Percentiles rank a stretch among this genome's conserved stretches.
phyloP scores from a whole-genome alignment of 2,113 vertebrate genomes.

The Fregata magnificens region DNA sequence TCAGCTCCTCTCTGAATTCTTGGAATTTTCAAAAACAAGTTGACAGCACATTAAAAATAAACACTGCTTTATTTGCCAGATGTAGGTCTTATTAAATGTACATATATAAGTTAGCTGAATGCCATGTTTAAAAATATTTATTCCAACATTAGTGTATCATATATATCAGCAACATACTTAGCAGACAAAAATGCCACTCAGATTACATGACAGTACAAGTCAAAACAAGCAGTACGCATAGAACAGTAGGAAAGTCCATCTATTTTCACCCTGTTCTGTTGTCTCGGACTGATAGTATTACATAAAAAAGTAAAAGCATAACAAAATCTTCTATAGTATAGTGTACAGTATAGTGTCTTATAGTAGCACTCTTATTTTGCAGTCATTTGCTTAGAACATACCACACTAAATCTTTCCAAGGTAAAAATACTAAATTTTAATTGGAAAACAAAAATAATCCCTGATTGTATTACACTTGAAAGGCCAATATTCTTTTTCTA shows the following conservation, averaged over 20 bases:
- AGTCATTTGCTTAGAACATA: not conserved
- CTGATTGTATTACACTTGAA: not conserved
- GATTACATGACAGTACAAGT: not conserved
- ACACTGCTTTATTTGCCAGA: conserved; percentile 55
- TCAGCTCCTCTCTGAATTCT: not conserved
- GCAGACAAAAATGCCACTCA: not conserved
- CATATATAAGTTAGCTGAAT: not conserved
- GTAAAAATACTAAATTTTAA: not conserved
- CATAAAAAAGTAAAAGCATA: conserved; percentile 6
- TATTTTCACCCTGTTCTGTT: not conserved
- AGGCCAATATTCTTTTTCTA: not conserved
- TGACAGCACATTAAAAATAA: conserved; percentile 39
- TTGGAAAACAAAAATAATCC: not conserved
- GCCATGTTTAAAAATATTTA: conserved; percentile 2
- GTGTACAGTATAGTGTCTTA: not conserved
- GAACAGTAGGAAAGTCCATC: not conserved
- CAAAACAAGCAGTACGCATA: not conserved
- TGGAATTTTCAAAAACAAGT: not conserved
- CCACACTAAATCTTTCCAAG: not conserved
- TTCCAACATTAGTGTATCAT: not conserved
- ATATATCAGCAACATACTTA: not conserved
- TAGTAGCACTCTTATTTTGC: not conserved
- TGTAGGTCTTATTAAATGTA: not conserved
- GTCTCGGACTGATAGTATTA: not conserved
- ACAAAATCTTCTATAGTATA: conserved; percentile 3